Evolutionary conservation across 2,113 vertebrate genomes (phyloP), one percentile per base, ranked within the genome.

Genomic region (Rhadina sibilatrix): DNA sequence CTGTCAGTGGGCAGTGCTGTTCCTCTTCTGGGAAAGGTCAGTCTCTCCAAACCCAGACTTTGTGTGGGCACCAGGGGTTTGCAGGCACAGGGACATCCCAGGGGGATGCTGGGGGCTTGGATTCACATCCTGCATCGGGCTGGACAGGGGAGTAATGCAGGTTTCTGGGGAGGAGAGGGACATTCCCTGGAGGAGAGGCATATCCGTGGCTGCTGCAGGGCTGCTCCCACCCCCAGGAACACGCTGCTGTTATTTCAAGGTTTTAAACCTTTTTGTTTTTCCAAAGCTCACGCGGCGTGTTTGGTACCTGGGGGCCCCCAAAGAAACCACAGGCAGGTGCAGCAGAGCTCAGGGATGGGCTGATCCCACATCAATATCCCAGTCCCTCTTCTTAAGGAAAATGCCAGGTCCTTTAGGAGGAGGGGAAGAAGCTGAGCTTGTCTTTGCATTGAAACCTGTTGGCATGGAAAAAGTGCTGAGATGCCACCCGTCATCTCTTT

Each of bases 171-270:
- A 11, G 14, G 16, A 15, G 30, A 49, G 18, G 24, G 15, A 22
- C 21, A 0, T 28, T 31, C 18, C 33, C 53, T 14, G 52, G 9
- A 46, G 44, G 30, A 59, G 53, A 54, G 44, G 4, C 12, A 1
- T 8, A 4, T 10, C 50, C 3, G 0, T 49, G 47, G 7, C 2
- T 40, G 42, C 59, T 82, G 78, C 46, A n/a, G 20, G 46, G 44
- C 17, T 47, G 19, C 16, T 47, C 44, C 35, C 35, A 25, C 15
- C 50, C 37, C 64, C 19, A 24, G n/a, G 71, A 71, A 17, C 22
- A 19, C 50, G 8, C 22, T 3, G 0, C 0, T 3, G 2, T 23
- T 15, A 23, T 20, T 76, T 5, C 22, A 19, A 82, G 15, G 20
- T 23, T 59, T 14, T 24, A 15, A 68, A 33, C 25, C 2, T 9